phyloP scores from a whole-genome alignment of 1,140 invertebrate species.

The Drosophila pachea region DNA sequence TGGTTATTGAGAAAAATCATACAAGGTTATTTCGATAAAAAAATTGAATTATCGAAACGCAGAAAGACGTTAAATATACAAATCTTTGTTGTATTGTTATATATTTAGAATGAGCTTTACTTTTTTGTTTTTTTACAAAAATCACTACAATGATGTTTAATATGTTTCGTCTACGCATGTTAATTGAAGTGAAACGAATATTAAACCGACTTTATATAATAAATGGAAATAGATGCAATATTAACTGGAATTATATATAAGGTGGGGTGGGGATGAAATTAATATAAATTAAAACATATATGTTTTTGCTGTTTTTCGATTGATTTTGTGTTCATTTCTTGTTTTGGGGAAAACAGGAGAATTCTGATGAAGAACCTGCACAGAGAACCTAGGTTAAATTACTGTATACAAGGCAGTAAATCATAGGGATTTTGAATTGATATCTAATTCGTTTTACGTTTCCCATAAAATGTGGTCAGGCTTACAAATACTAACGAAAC shows the following conservation, averaged over 20 bases:
- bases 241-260: conserved; percentile 13
- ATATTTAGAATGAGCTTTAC: conserved; percentile 7
- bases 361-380: background rate
- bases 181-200: conserved; percentile 8
- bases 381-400: background rate
- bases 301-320: background rate
- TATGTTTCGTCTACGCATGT: conserved; percentile 16
- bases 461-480: conserved; percentile 18
- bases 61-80: background rate
- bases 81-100: background rate
- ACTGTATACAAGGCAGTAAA: background rate
- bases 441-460: background rate
- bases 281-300: conserved; percentile 7
- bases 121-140: conserved; percentile 9
- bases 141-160: conserved; percentile 18
- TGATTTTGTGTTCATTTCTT: background rate
- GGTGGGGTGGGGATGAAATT: background rate
- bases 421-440: background rate
- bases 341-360: background rate
- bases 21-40: background rate
- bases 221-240: conserved; percentile 10
- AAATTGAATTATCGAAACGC: background rate
- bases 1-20: background rate
- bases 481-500: conserved; percentile 14
- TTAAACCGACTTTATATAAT: conserved; percentile 5